Evolutionary conservation across 2,113 vertebrate genomes (phyloP).

Genomic region (Thunnus thynnus): DNA sequence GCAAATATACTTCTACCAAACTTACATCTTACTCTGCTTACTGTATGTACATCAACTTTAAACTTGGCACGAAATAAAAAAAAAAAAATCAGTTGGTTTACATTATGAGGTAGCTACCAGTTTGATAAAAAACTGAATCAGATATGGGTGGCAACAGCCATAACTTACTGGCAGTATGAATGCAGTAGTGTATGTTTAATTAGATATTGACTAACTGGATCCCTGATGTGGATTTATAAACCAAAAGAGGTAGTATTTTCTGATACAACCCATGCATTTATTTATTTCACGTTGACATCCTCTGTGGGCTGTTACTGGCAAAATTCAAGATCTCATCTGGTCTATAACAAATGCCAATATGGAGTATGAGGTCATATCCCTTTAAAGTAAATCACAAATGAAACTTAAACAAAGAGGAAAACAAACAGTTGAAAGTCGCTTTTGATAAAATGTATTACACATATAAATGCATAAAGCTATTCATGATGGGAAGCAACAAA

Average conservation of each 20-base stretch:
- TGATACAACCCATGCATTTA: slow-evolving; percentile 8
- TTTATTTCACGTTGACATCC: not conserved
- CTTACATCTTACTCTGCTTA: not conserved
- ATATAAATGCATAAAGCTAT: not conserved
- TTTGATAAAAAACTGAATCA: not conserved
- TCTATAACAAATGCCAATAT: slow-evolving; percentile 27
- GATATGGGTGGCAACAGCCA: not conserved
- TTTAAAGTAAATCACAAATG: not conserved
- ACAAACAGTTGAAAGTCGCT: not conserved
- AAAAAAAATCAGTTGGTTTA: too few species aligned
- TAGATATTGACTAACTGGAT: slow-evolving; percentile 37
- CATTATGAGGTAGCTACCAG: too few species aligned
- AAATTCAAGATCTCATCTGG: not conserved
- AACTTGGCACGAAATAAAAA: not conserved
- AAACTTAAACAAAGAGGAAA: not conserved
- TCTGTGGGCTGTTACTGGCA: not conserved
- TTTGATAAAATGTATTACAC: not conserved
- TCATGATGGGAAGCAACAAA: not conserved
- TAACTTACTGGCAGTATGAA: not conserved
- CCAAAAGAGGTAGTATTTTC: slow-evolving; percentile 21
- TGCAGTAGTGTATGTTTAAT: slow-evolving; percentile 37
- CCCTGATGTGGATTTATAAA: slow-evolving; percentile 38
- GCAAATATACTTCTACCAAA: not conserved
- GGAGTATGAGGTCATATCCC: not conserved
- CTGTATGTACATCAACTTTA: not conserved